Evolutionary conservation across 2,888 invertebrate genomes (phyloP), one percentile per base, ranked within the genome.

Genomic region (Thymelicus acteon): DNA sequence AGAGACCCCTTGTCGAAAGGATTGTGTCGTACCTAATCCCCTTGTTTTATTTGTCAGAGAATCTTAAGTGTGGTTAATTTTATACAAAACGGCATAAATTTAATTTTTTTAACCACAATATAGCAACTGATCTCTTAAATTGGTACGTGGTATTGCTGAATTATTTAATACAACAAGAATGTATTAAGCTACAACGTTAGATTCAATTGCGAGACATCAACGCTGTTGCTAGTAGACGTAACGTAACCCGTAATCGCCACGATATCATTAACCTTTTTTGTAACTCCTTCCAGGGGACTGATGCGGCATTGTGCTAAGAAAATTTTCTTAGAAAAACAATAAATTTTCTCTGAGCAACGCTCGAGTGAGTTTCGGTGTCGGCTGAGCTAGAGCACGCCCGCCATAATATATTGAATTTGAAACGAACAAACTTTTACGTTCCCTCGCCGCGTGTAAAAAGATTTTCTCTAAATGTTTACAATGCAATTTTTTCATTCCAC

Each of bases 311-410:
- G 86, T 84, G 84, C 84, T 85, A 87, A 87, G 88, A 84, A 90
- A 92, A 92, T 92, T 93, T 92, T 91, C 93, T 92, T 93, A 93
- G 90, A 90, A 93, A 93, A 93, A 93, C 93, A 93, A 93, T 93
- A 93, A 92, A 93, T 93, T 92, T 90, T 90, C 88, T 85, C 89
- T 86, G 89, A 89, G 91, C 86, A 85, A 87, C 92, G 93, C 93
- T 92, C 91, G 93, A 93, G 91, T 91, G 92, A 91, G 92, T 92
- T 92, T 92, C 89, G 88, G 90, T 92, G 93, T 92, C 92, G 93
- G 90, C 89, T 90, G 90, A 91, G 88, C 88, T 90, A 86, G 90
- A 89, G 92, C 93, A 91, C 93, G 93, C 93, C 87, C 92, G 87
- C 91, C 88, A 87, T 93, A 93, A 93, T 93, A 93, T 93, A 93